Conservation (phyloP, 2,113 vertebrate genomes). For the Perccottus glenii region DNA sequence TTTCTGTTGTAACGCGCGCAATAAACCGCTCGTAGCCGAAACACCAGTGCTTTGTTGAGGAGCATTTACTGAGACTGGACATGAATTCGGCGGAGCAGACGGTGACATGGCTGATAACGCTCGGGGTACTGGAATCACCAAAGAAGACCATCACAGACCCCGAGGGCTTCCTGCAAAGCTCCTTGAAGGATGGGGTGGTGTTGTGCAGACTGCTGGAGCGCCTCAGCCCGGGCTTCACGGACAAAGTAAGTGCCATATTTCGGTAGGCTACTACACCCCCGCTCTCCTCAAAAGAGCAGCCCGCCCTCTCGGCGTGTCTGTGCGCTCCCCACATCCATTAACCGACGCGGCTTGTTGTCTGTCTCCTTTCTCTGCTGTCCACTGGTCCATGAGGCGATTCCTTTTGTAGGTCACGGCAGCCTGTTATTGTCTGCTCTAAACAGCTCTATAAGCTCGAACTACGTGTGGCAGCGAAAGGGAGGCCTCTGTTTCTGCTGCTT, state of each 20-base stretch:
- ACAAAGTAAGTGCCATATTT: slow-evolving; percentile 76
- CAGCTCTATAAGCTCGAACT: slow-evolving; percentile 32
- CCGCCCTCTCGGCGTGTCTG: slow-evolving; percentile 51
- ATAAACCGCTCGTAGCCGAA: slow-evolving; percentile 38
- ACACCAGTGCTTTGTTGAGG: slow-evolving; percentile 53
- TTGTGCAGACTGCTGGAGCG: slow-evolving; percentile 92
- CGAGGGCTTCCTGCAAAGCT: slow-evolving; percentile 90
- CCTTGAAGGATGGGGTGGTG: slow-evolving; percentile 92
- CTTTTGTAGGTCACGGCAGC: slow-evolving; percentile 77
- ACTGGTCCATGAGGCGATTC: slow-evolving; percentile 68
- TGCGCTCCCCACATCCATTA: slow-evolving; percentile 51
- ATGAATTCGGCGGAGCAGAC: slow-evolving; percentile 98
- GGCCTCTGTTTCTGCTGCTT: slow-evolving; percentile 22
- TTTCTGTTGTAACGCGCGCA: slow-evolving; percentile 54
- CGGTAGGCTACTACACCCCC: slow-evolving; percentile 9
- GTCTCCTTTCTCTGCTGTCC: slow-evolving; percentile 67
- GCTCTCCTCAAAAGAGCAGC: slow-evolving; percentile 20
- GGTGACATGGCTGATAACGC: slow-evolving; percentile 95
- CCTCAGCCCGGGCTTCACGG: slow-evolving; percentile 90
- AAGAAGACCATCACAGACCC: slow-evolving; percentile 95
- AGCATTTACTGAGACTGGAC: slow-evolving; percentile 67
- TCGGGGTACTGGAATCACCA: slow-evolving; percentile 94
- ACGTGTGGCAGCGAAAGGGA: slow-evolving; percentile 29
- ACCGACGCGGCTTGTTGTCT: slow-evolving; percentile 69
- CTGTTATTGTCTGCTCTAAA: slow-evolving; percentile 64